phyloP scores from a whole-genome alignment of 2,888 invertebrate species.

The Caenorhabditis wallacei region DNA sequence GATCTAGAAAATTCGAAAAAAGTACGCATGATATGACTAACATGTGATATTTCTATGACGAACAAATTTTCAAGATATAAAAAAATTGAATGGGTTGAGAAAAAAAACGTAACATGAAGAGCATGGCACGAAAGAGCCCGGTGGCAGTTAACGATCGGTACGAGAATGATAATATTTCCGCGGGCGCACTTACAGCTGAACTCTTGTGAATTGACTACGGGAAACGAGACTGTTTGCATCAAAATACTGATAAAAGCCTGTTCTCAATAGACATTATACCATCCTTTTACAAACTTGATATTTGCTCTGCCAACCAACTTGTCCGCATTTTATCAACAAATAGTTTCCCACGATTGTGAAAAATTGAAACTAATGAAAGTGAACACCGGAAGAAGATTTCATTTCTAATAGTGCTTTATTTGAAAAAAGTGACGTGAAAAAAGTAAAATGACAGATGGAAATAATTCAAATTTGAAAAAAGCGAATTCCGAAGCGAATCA shows the following conservation, averaged over 20 bases:
- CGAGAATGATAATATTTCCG: constrained; percentile 57
- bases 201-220: constrained; percentile 37
- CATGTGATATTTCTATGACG: constrained; percentile 12
- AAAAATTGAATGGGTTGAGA: background rate
- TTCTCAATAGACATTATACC: constrained; percentile 31
- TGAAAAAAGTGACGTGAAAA: background rate
- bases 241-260: constrained; percentile 62
- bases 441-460: constrained; percentile 6
- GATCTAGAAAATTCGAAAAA: background rate
- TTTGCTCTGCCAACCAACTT: constrained; percentile 47
- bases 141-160: constrained; percentile 60
- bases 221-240: constrained; percentile 20
- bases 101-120: constrained; percentile 43
- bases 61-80: constrained; percentile 10
- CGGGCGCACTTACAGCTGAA: constrained; percentile 55
- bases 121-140: constrained; percentile 49
- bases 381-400: constrained; percentile 8
- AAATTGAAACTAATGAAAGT: background rate
- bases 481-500: constrained; percentile 33
- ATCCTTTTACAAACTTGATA: constrained; percentile 42
- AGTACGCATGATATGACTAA: background rate
- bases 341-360: background rate
- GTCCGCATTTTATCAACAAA: constrained; percentile 19
- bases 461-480: constrained; percentile 41
- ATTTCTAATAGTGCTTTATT: background rate